These are phyloP conservation scores for Chunga burmeisteri DNA, from an alignment of 2,113 vertebrate species.

Conservation along the genomic window DNA sequence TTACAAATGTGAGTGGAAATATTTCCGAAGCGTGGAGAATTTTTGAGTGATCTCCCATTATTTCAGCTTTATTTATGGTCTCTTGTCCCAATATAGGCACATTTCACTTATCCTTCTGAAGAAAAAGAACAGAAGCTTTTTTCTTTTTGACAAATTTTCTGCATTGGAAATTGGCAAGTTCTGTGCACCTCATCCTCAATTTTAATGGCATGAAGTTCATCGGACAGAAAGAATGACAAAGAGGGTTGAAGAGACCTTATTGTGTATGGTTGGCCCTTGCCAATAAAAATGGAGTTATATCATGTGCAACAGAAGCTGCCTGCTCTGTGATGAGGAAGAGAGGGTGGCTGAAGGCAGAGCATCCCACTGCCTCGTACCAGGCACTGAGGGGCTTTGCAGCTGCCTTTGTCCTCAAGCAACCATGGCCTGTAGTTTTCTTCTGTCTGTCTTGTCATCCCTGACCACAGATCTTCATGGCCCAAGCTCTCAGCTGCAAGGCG, in stretches of 20 bases:
- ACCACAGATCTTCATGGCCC: not conserved
- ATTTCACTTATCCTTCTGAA: conserved; percentile 32
- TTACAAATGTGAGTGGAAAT: conserved; percentile 55
- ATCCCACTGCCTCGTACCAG: not conserved
- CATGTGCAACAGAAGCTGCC: not conserved
- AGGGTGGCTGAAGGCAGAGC: not conserved
- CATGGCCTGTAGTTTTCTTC: fast-evolving
- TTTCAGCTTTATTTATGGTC: conserved; percentile 46
- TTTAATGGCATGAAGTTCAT: not conserved
- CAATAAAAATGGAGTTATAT: not conserved
- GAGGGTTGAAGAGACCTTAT: not conserved
- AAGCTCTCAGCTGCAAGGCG: not conserved
- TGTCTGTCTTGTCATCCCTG: not conserved
- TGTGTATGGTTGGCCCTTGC: not conserved
- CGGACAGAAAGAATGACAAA: not conserved
- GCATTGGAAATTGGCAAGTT: not conserved
- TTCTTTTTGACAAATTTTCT: conserved; percentile 1
- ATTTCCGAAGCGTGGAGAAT: conserved; percentile 48
- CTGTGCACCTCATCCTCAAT: not conserved
- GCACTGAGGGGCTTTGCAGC: not conserved
- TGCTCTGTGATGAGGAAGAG: not conserved
- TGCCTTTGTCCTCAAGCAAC: not conserved
- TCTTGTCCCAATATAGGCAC: not conserved
- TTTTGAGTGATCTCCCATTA: conserved; percentile 60
- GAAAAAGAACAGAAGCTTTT: conserved; percentile 43